phyloP scores from a whole-genome alignment of 1,140 invertebrate genomes.

The Batillaria attramentaria region DNA sequence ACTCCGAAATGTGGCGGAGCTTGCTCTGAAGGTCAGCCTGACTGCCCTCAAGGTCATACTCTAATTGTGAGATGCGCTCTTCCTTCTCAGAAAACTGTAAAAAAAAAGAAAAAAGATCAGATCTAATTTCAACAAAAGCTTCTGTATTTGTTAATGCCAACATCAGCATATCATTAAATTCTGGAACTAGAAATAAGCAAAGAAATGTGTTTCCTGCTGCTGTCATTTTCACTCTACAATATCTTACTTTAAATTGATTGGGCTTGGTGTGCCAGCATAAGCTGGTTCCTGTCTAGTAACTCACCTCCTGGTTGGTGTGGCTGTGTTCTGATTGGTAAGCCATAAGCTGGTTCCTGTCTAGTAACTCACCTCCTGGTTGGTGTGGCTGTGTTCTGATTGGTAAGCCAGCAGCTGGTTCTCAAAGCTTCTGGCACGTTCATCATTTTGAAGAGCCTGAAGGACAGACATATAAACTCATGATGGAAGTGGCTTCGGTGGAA shows the following conservation, averaged over 20 bases:
- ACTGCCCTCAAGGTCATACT: slow-evolving; percentile 65
- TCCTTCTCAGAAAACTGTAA: slow-evolving; percentile 58
- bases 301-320: slow-evolving; percentile 65
- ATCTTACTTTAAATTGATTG: too few relatives aligned
- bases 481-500: too few relatives aligned
- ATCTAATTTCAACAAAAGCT: too few relatives aligned
- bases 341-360: slow-evolving; percentile 60
- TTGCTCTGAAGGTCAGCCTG: slow-evolving; percentile 56
- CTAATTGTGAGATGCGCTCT: slow-evolving; percentile 62
- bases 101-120: too few relatives aligned
- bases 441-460: slow-evolving; percentile 59
- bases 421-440: slow-evolving; percentile 58
- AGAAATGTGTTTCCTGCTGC: too few relatives aligned
- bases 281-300: too few relatives aligned
- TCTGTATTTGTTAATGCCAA: too few relatives aligned
- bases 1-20: slow-evolving; percentile 54
- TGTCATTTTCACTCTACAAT: too few relatives aligned
- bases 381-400: slow-evolving; percentile 63
- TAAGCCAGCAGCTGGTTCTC: slow-evolving; percentile 65
- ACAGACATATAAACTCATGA: too few relatives aligned
- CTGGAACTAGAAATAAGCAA: too few relatives aligned
- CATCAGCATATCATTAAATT: too few relatives aligned
- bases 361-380: slow-evolving; percentile 62
- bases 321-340: slow-evolving; percentile 64
- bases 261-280: too few relatives aligned